Evolutionary conservation across 2,113 vertebrate genomes (phyloP).

Genomic region (Leucoraja erinaceus): DNA sequence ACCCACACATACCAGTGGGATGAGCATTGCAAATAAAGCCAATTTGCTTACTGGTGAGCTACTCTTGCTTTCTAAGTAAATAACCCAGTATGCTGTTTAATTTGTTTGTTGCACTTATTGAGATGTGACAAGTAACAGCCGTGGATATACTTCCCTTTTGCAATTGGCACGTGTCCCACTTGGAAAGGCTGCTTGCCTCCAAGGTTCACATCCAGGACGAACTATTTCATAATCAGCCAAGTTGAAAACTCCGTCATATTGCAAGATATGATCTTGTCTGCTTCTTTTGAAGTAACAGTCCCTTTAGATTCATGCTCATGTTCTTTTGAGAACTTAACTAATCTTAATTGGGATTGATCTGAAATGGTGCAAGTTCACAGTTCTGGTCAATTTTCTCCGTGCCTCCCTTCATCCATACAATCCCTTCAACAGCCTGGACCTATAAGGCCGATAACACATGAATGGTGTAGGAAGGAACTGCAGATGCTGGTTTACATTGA

Average conservation of each 20-base stretch:
- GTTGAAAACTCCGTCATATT: neutral
- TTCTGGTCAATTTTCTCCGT: neutral
- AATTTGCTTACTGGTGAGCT: no score
- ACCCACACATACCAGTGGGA: neutral
- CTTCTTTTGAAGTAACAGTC: neutral
- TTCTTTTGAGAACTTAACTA: neutral
- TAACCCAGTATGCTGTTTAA: neutral
- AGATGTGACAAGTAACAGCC: neutral
- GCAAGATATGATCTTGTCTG: neutral
- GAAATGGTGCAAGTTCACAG: neutral
- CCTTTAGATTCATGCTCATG: neutral
- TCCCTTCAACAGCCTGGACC: neutral
- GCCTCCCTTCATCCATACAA: neutral
- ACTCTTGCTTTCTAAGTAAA: neutral
- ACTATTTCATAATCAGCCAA: neutral
- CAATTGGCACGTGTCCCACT: neutral
- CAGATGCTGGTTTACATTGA: no score
- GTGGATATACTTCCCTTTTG: neutral
- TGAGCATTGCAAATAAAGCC: no score
- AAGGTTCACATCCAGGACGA: neutral
- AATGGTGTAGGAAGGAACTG: no score
- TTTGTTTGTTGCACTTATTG: neutral
- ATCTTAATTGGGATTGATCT: neutral
- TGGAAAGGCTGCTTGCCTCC: neutral
- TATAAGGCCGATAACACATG: neutral